Evolutionary conservation across 92 coral and sea anemone species (phyloP).

Genomic region (Bergia sp.): DNA sequence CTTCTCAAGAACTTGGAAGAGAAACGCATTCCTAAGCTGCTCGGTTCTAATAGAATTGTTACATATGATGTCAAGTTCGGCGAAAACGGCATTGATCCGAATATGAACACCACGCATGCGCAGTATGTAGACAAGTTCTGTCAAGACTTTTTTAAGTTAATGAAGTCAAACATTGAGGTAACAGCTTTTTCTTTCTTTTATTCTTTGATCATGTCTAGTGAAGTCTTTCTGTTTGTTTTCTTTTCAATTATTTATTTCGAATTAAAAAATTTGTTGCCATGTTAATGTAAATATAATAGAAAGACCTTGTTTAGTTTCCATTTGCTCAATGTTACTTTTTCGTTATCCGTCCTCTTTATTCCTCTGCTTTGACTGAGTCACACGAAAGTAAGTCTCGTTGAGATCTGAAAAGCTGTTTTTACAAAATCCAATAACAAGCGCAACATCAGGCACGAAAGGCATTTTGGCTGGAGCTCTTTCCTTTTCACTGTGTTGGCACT

Average conservation of each 20-base stretch:
- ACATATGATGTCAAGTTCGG: constrained; percentile 76
- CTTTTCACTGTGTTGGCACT: not conserved
- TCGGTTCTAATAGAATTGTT: constrained; percentile 62
- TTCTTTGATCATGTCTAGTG: not conserved
- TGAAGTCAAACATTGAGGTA: constrained; percentile 62
- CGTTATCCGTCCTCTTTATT: not conserved
- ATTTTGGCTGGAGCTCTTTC: not conserved
- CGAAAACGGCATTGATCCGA: constrained; percentile 61
- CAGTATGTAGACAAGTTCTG: constrained; percentile 77
- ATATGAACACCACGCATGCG: constrained; percentile 68
- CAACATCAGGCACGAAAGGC: not conserved
- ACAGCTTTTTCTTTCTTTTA: not conserved
- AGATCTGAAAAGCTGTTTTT: not conserved
- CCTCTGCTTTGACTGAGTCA: not conserved
- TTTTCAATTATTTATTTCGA: not conserved
- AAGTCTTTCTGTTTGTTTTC: not conserved
- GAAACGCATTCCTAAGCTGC: constrained; percentile 53
- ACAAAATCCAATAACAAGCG: not conserved
- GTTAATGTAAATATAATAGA: not conserved
- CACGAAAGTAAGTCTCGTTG: not conserved
- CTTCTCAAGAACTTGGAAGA: constrained; percentile 74
- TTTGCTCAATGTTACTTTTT: not conserved
- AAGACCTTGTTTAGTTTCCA: not conserved
- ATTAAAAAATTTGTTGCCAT: not conserved
- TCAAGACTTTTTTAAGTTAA: constrained; percentile 64